These are phyloP conservation scores for Neoarius graeffei DNA, from an alignment of 2,113 vertebrate species.

Conservation along the genomic window DNA sequence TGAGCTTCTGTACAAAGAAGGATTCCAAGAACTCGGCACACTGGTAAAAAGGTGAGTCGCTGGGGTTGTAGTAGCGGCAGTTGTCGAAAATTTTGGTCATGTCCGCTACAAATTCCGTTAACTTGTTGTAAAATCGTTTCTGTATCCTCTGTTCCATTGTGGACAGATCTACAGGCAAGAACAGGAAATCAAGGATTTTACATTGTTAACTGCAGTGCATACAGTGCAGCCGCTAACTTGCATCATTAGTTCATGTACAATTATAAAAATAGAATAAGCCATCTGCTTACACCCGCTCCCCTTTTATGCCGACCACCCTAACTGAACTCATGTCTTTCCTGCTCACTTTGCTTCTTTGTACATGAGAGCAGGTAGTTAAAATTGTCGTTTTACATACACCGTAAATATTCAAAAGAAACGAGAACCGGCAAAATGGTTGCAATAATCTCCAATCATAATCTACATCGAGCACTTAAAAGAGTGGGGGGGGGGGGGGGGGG, in stretches of 20 bases:
- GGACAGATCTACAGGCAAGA: constrained; percentile 81
- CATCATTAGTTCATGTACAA: neutral
- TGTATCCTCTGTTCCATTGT: constrained; percentile 95
- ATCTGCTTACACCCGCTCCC: neutral
- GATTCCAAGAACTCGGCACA: constrained; percentile 96
- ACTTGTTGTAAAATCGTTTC: constrained; percentile 94
- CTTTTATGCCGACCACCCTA: neutral
- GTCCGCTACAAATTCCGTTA: constrained; percentile 98
- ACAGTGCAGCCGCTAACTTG: neutral
- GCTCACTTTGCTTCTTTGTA: neutral
- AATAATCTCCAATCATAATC: neutral
- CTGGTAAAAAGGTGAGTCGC: constrained; percentile 97
- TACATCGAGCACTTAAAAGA: too few species aligned
- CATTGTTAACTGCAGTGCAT: neutral
- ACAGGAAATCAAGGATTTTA: neutral
- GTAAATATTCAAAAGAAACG: neutral
- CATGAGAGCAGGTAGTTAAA: neutral
- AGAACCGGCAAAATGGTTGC: neutral
- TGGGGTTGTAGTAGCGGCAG: constrained; percentile 99
- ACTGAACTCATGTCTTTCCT: neutral
- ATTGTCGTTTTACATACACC: neutral
- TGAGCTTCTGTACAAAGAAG: constrained; percentile 99
- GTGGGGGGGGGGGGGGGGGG: too few species aligned
- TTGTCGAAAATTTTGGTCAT: constrained; percentile 99
- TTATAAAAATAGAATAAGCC: neutral